Percentiles rank a stretch among this genome's conserved stretches.
Conservation (phyloP, 2,888 invertebrate species). For the Drosophila birchii region DNA sequence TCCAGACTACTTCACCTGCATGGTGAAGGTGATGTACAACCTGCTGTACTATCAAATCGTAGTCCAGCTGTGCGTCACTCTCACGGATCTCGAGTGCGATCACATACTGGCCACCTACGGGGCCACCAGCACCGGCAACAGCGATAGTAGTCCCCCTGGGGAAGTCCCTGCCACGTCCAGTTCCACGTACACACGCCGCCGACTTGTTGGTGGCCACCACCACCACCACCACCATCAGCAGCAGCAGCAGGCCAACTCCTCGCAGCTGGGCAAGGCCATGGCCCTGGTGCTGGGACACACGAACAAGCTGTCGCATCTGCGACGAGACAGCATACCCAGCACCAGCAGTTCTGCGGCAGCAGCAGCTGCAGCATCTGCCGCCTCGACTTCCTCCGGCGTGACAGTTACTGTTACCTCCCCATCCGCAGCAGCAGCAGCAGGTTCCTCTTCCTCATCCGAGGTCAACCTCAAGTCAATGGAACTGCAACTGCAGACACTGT, state of each 20-base stretch:
- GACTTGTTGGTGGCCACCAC: constrained; percentile 18
- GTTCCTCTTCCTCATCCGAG: constrained; percentile 38
- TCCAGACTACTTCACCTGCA: constrained; percentile 94
- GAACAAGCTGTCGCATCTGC: constrained; percentile 80
- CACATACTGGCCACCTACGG: constrained; percentile 84
- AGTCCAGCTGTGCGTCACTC: constrained; percentile 90
- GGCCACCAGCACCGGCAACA: neutral
- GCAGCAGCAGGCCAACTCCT: constrained; percentile 53
- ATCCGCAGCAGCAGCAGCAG: constrained; percentile 3
- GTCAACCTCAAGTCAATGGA: constrained; percentile 84
- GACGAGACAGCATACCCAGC: constrained; percentile 81
- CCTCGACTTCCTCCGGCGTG: constrained; percentile 21
- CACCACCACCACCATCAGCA: neutral
- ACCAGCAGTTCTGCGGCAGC: constrained; percentile 45
- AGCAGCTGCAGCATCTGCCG: constrained; percentile 33
- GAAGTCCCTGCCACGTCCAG: neutral
- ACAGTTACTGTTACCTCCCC: constrained; percentile 7
- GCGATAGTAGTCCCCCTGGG: constrained; percentile 20
- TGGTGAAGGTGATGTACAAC: constrained; percentile 95
- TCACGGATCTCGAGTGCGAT: constrained; percentile 88
- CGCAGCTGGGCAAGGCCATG: constrained; percentile 83
- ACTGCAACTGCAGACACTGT: constrained; percentile 90
- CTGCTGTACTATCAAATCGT: constrained; percentile 95
- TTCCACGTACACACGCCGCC: constrained; percentile 52
- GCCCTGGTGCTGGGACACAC: constrained; percentile 83